Base-by-base conservation (phyloP, 2,888 invertebrate genomes). In the Acanthopleura granulata region DNA sequence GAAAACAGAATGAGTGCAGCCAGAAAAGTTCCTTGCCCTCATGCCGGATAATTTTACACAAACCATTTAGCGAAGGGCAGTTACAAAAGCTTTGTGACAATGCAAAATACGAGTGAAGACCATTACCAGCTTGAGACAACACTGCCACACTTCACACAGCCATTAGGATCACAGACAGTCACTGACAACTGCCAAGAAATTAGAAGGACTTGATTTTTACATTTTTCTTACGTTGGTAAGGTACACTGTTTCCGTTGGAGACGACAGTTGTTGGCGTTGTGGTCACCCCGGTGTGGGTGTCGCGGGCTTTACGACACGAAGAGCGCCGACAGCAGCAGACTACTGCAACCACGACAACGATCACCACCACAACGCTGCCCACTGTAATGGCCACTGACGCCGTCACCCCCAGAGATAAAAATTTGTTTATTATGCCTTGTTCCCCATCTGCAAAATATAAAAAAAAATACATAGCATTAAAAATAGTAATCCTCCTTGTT, bases 351-450 rank as follows among this genome's bases (percentile, higher is more conserved):
- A 88, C 79, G 76, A 86, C 87, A 40, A 88, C 87, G 29, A 89
- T 81, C 62, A 87, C 77, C 4, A 89, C 85, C 66, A 89, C 86
- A 27, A 89, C 84, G 74, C 86, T 86, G 27, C 89, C 89, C 0
- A 89, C 88, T 0, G 88, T 86, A 75, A 89, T 89, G 57, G 87
- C 88, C 49, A 90, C 85, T 30, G 88, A 85, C 0, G 89, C 89
- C 27, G 89, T 87, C n/a, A 90, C 86, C 0, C 89, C 89, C 29
- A 89, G 83, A 0, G 87, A 83, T 75, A 88, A 80, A 77, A 89
- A 88, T 76, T 82, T 83, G 77, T 81, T 80, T 29, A 86, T 75
- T 51, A 87, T 80, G 49, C 78, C 71, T 27, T 66, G 27, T 40
- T 71, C 79, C 16, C 81, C 81, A 69, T 85, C 87, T 87, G 85